Evolutionary conservation across 2,888 invertebrate species (phyloP).

Genomic region (Callyntrura sp.): DNA sequence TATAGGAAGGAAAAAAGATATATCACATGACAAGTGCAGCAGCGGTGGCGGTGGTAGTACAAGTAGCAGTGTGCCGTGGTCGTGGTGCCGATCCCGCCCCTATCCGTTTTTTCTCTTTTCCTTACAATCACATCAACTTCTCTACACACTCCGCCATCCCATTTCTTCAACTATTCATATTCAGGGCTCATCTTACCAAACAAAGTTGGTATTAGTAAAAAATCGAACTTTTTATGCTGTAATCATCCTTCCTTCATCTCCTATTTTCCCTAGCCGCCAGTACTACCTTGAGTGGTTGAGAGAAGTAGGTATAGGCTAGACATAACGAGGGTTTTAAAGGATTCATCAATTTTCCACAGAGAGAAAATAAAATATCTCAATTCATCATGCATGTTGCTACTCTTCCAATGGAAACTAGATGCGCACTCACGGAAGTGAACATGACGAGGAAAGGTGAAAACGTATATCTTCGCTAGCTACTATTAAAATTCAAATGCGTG

Average conservation of each 20-base stretch:
- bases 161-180: slow-evolving; percentile 32
- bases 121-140: slow-evolving; percentile 40
- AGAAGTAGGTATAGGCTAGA: neutral
- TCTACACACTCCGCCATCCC: slow-evolving; percentile 5
- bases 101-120: slow-evolving; percentile 9
- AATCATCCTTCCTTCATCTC: slow-evolving; percentile 27
- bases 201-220: slow-evolving; percentile 47
- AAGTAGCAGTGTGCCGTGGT: too few species aligned
- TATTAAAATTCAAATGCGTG: slow-evolving; percentile 49
- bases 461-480: neutral
- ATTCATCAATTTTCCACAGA: slow-evolving; percentile 48
- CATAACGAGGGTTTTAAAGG: slow-evolving; percentile 44
- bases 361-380: slow-evolving; percentile 60
- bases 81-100: slow-evolving; percentile 29
- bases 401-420: neutral
- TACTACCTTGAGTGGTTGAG: neutral
- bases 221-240: slow-evolving; percentile 40
- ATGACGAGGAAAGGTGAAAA: neutral
- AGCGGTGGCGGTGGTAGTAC: too few species aligned
- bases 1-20: slow-evolving; percentile 5
- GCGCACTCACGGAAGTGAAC: slow-evolving; percentile 1
- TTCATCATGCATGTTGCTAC: slow-evolving; percentile 54
- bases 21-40: slow-evolving; percentile 62
- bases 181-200: slow-evolving; percentile 38
- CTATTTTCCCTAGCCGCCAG: slow-evolving; percentile 22